Percentiles rank a stretch among this genome's conserved stretches.
Conservation (phyloP, 2,888 invertebrate species). For the Drosophila antonietae region DNA sequence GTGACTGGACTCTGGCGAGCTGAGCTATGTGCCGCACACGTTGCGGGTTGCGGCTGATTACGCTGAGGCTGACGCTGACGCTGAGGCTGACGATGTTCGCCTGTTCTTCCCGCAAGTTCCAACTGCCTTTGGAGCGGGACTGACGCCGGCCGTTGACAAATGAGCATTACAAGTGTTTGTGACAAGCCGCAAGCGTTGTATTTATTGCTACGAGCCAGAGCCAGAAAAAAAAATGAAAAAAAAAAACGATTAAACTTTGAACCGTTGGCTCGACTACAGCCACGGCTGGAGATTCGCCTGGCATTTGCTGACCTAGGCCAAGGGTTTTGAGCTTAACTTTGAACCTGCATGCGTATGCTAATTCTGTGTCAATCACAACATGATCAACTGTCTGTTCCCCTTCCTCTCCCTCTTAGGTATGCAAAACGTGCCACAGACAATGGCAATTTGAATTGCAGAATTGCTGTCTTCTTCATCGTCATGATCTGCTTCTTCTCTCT, state of each 20-base stretch:
- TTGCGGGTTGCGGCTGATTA: conserved; percentile 65
- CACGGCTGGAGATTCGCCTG: neutral
- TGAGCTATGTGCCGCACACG: conserved; percentile 71
- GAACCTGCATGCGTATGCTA: conserved; percentile 72
- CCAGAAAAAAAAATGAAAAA: conserved; percentile 5
- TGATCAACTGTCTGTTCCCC: conserved; percentile 42
- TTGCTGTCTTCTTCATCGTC: conserved; percentile 25
- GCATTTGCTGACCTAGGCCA: conserved; percentile 64
- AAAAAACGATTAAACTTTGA: conserved; percentile 73
- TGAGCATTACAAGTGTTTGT: conserved; percentile 84
- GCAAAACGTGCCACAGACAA: conserved; percentile 71
- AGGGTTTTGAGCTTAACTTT: conserved; percentile 68
- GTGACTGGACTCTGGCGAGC: conserved; percentile 19
- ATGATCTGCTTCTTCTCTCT: neutral
- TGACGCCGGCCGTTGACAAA: conserved; percentile 81
- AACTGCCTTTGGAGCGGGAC: conserved; percentile 36
- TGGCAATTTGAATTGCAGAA: conserved; percentile 84
- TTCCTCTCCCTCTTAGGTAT: conserved; percentile 44
- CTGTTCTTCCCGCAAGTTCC: conserved; percentile 9
- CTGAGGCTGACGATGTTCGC: conserved; percentile 62
- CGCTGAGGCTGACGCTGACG: conserved; percentile 62
- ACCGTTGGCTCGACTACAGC: conserved; percentile 22
- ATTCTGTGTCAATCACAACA: conserved; percentile 80
- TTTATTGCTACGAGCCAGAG: conserved; percentile 17
- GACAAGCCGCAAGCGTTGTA: conserved; percentile 83